Base-by-base conservation (phyloP, 1,140 invertebrate genomes). In the Brachionus sp. region DNA sequence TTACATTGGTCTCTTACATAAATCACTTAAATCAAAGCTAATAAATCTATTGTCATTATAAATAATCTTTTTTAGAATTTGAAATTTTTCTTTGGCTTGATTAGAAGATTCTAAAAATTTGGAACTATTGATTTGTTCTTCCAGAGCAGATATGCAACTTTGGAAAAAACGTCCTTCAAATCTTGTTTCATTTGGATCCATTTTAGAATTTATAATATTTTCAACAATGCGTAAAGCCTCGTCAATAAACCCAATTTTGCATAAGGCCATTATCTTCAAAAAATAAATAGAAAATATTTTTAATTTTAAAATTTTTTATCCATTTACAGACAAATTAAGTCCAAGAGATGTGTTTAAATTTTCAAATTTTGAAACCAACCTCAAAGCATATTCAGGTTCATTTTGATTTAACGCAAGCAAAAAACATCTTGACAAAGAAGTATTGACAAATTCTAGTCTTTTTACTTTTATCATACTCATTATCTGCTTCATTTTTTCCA, bases 311-410 rank as follows among this genome's bases (percentile, higher is more conserved):
- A 29, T 29, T 19, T 57, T 77, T 9, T 23, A 35, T 35, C 23
- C n/a, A 62, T 12, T 80, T 42, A 80, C 77, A 5, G 77, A 57
- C 25, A 80, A 62, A 80, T 80, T 80, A 0, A 80, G 57, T 1
- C 77, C 77, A 3, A 80, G 19, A 62, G 77, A 12, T 6, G 35
- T 23, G 9, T 80, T 80, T 37, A 80, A 80, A 44, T 80, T 57
- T 16, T 57, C 35, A 66, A 80, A 80, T 66, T 80, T 57, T 12
- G 77, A 80, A 5, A 80, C 19, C 13, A 80, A 25, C 2, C 33
- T 80, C 7, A 80, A 44, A 19, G 50, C 77, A 66, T 80, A 80
- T 19, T 80, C 62, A 10, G 50, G 77, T 13, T 80, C 77, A 62
- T 66, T 57, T 80, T 80, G 77, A 13, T 62, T 66, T 23, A 80